A percentile compares a stretch with the other conserved stretches of the same genome.
Evolutionary conservation across 2,797 vertebrate species (phyloP).

Genomic region (Mormyrus proboscirostris): DNA sequence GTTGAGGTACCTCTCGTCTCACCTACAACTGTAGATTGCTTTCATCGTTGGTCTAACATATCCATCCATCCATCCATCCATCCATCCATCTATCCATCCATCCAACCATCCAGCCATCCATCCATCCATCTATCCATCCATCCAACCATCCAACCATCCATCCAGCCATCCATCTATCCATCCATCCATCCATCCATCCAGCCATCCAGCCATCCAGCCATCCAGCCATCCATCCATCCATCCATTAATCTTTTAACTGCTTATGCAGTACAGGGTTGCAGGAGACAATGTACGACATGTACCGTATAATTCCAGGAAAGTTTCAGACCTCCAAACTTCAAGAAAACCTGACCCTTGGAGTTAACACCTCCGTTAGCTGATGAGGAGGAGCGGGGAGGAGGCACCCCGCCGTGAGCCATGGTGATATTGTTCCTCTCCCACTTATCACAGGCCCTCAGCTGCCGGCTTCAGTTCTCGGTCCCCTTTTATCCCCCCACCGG

Average conservation of each 20-base stretch:
- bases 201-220: no score
- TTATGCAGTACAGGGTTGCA: background rate
- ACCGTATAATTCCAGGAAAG: background rate
- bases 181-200: background rate
- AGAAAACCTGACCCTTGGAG: background rate
- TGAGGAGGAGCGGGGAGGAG: background rate
- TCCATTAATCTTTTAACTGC: background rate
- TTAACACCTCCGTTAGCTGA: background rate
- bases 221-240: background rate
- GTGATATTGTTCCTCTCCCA: background rate
- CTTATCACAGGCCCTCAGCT: background rate
- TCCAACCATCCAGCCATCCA: no score
- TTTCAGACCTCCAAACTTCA: background rate
- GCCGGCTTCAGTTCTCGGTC: background rate
- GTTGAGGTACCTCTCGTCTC: background rate
- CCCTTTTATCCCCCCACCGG: background rate
- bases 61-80: background rate
- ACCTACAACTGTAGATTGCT: background rate
- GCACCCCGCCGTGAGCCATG: background rate
- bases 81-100: background rate
- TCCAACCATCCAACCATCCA: no score
- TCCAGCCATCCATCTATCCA: background rate
- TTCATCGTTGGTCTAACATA: background rate
- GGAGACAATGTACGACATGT: background rate
- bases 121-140: background rate